Base-by-base conservation (phyloP, 30 jellyfish, hydroid and myxozoan species). In the Turritopsis dohrnii region DNA sequence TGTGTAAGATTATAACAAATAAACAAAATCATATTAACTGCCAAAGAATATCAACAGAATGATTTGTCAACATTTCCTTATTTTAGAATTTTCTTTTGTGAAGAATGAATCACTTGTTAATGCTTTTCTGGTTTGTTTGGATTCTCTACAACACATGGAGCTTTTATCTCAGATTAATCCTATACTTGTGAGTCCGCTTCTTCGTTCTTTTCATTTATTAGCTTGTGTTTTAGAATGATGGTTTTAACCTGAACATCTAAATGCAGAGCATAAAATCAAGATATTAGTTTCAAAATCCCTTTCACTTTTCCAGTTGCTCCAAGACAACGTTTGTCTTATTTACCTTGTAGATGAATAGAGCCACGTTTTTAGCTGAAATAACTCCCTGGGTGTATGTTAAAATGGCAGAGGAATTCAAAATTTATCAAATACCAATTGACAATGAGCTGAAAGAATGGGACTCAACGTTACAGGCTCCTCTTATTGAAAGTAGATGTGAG, bases 311-410 rank as follows among this genome's bases (percentile, higher is more conserved):
- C 13, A 13, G 13, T 5, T 41, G 13, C 13, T 5, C 60, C 5
- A 41, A 5, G 5, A 41, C 60, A 3, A 13, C 13, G 60, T 41
- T 41, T 41, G 5, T 13, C 60, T 41, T 1, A 28, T 21, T 29
- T 0, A 8, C 27, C 53, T 80, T 65, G 3, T 65, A 80, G 87
- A 53, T 80, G 87, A 71, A 80, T 29, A 23, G 53, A 26, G 21
- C 87, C 18, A 28, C 52, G 13, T 80, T 80, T 65, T 28, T 80
- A 19, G 77, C 52, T 3, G 54, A 80, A 80, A 28, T 80, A 52
- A 17, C 71, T 22, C 87, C 87, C 16, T 80, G 87, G 87, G 87
- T 80, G 20, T 16, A 23, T 23, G 52, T 21, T 27, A 80, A 80
- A 80, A 65, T 65, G 52, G 29, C 65, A 17, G 87, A 80, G 53